These are phyloP conservation scores for Maniola hyperantus DNA, from an alignment of 2,888 invertebrate species.

Conservation along the genomic window DNA sequence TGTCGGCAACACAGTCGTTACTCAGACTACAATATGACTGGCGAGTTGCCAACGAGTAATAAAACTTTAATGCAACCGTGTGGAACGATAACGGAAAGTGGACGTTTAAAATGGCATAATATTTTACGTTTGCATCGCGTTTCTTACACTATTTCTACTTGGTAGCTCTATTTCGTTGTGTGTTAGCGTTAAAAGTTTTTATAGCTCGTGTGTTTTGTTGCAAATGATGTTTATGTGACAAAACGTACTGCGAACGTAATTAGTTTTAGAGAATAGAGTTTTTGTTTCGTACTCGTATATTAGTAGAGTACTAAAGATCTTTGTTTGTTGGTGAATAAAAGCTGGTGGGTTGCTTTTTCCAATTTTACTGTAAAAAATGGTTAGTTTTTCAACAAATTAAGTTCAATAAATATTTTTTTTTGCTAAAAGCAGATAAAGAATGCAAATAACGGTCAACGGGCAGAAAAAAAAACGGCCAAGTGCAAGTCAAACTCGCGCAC, in stretches of 20 bases:
- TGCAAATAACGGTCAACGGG: no score
- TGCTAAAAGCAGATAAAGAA: background rate
- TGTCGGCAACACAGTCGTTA: slow-evolving; percentile 41
- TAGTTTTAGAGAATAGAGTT: slow-evolving; percentile 6
- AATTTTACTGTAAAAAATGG: no score
- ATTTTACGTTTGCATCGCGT: slow-evolving; percentile 27
- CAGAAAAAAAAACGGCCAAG: no score
- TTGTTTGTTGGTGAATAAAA: slow-evolving; percentile 2
- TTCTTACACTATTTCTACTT: slow-evolving; percentile 19
- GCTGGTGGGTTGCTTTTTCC: no score
- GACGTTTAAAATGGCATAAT: slow-evolving; percentile 38
- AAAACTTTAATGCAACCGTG: slow-evolving; percentile 42
- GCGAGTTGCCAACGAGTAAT: slow-evolving; percentile 41
- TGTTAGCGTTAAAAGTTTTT: slow-evolving; percentile 13
- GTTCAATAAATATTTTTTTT: no score
- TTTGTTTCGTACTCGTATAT: background rate
- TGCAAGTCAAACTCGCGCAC: no score
- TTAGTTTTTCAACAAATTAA: no score
- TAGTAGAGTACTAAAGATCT: background rate
- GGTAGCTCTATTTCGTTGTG: slow-evolving; percentile 13
- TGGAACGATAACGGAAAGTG: slow-evolving; percentile 42
- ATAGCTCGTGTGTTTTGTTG: slow-evolving; percentile 9
- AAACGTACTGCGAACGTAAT: slow-evolving; percentile 9
- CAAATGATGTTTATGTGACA: slow-evolving; percentile 20
- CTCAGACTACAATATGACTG: slow-evolving; percentile 42